Conservation (phyloP, 1,140 invertebrate species). For the Heliconius himera region DNA sequence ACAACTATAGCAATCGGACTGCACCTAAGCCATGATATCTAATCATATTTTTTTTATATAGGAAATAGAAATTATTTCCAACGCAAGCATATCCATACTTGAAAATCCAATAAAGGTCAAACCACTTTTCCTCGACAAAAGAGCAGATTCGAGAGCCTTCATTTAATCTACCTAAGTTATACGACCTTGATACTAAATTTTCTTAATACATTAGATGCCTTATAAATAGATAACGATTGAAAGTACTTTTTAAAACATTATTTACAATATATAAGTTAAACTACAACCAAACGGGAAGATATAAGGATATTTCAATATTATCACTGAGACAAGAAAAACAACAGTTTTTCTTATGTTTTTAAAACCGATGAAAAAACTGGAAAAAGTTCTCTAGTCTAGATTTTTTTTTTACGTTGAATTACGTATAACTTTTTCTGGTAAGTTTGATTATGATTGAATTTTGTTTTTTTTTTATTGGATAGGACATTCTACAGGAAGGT, state of each 20-base stretch:
- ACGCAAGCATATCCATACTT: neutral
- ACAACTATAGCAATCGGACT: neutral
- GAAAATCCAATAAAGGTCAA: conserved; percentile 9
- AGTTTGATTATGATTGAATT: no score
- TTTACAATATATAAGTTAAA: neutral
- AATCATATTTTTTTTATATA: neutral
- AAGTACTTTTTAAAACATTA: neutral
- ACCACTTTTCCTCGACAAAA: conserved; percentile 8
- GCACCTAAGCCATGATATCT: neutral
- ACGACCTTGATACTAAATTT: neutral
- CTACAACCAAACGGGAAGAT: no score
- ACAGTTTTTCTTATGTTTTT: no score
- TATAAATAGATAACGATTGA: neutral
- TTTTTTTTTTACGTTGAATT: no score
- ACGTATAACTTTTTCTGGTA: no score
- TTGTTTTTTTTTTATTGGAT: no score
- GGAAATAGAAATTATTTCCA: conserved; percentile 7
- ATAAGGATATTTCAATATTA: no score
- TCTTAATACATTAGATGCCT: neutral
- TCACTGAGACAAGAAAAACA: no score
- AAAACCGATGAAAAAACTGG: no score
- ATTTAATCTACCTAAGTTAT: conserved; percentile 7
- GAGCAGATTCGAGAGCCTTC: conserved; percentile 11
- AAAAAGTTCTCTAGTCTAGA: no score
- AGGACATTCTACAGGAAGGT: no score